Conservation (phyloP, 2,113 vertebrate species). For the Cebus imitator region DNA sequence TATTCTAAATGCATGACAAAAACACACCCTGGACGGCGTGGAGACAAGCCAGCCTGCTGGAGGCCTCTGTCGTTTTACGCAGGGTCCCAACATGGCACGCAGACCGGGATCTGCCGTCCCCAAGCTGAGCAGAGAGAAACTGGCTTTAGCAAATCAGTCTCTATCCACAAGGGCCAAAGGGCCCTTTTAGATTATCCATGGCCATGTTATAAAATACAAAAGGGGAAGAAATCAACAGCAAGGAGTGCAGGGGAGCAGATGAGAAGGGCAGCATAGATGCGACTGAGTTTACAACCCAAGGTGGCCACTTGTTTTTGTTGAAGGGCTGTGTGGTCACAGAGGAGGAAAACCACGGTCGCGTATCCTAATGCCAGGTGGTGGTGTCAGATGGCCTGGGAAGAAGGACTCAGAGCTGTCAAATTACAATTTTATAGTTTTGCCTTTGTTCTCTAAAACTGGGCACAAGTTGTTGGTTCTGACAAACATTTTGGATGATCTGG, state of each 20-base stretch:
- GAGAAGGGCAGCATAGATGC: too few relatives aligned
- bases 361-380: neutral
- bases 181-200: neutral
- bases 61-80: neutral
- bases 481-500: neutral
- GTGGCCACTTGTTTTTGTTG: too few relatives aligned
- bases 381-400: neutral
- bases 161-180: neutral
- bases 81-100: accelerated
- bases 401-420: too few relatives aligned
- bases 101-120: accelerated
- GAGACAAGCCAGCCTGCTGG: neutral
- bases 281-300: accelerated
- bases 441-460: neutral
- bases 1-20: neutral
- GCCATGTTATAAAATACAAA: neutral
- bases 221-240: neutral
- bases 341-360: accelerated
- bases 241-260: too few relatives aligned
- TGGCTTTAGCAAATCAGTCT: neutral
- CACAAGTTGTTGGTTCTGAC: neutral
- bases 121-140: neutral
- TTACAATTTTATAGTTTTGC: neutral
- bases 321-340: neutral
- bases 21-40: neutral